phyloP scores from a whole-genome alignment of 2,797 vertebrate species.

The Podarcis siculus region DNA sequence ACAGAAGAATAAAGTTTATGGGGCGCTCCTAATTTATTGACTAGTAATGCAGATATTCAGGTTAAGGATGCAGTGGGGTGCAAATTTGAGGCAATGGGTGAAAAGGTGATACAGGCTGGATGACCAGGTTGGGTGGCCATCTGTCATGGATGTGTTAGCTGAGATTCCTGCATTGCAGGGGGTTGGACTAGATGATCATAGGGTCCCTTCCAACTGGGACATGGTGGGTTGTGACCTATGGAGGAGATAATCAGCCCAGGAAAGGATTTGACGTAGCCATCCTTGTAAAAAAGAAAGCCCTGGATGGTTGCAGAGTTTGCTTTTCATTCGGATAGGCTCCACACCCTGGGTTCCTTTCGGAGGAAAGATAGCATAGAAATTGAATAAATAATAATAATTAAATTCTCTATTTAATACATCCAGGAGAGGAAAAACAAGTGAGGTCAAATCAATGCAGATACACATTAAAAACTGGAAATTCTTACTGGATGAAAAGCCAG shows the following conservation, averaged over 20 bases:
- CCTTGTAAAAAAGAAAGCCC: neutral
- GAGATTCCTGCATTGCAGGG: no score
- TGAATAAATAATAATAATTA: neutral
- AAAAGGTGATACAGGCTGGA: neutral
- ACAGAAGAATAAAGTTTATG: no score
- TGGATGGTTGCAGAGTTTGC: neutral
- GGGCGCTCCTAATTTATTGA: no score
- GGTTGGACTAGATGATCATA: neutral
- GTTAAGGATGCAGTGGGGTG: neutral
- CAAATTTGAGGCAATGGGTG: neutral
- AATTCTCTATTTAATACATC: neutral
- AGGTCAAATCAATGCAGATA: neutral
- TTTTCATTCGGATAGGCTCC: slow-evolving; percentile 1
- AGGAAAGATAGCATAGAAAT: neutral
- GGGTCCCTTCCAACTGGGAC: neutral
- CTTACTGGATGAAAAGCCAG: slow-evolving; percentile 4
- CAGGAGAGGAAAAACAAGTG: neutral
- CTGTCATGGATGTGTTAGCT: no score
- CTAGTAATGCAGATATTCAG: no score
- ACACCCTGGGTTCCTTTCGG: neutral
- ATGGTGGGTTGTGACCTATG: neutral
- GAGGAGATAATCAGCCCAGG: neutral
- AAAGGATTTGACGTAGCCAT: neutral
- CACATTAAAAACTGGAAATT: slow-evolving; percentile 16
- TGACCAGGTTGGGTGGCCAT: no score